Evolutionary conservation across 2,797 vertebrate species (phyloP).

Genomic region (Prunella strophiata): DNA sequence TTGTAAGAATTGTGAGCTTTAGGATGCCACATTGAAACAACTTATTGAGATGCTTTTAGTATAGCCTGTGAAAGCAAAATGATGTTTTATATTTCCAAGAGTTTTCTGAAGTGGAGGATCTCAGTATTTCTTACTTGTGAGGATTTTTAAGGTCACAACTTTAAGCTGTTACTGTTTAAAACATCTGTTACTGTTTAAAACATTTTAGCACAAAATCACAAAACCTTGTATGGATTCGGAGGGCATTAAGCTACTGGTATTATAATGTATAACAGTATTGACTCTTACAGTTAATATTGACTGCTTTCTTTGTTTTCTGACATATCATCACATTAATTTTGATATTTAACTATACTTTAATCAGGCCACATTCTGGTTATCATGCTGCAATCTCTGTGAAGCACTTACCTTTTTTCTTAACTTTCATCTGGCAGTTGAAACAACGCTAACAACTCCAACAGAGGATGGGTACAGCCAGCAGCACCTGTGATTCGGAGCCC

Average conservation of each 20-base stretch:
- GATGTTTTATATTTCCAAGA: neutral
- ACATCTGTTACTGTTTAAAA: neutral
- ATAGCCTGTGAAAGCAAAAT: neutral
- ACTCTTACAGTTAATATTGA: neutral
- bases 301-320: neutral
- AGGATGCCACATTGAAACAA: neutral
- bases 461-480: neutral
- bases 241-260: neutral
- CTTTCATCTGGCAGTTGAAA: neutral
- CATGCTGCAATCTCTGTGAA: neutral
- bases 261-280: neutral
- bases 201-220: neutral
- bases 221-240: rapidly evolving
- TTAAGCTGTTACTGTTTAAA: neutral
- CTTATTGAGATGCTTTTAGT: neutral
- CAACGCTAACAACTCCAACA: neutral
- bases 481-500: neutral
- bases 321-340: neutral
- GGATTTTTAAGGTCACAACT: neutral
- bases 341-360: neutral
- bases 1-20: neutral
- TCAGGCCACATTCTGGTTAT: neutral
- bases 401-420: neutral
- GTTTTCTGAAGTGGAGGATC: neutral
- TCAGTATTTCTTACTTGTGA: neutral